Percentiles rank a stretch among this genome's conserved stretches.
These are phyloP conservation scores for Lymantria monacha DNA, from an alignment of 2,888 invertebrate species.

Conservation along the genomic window DNA sequence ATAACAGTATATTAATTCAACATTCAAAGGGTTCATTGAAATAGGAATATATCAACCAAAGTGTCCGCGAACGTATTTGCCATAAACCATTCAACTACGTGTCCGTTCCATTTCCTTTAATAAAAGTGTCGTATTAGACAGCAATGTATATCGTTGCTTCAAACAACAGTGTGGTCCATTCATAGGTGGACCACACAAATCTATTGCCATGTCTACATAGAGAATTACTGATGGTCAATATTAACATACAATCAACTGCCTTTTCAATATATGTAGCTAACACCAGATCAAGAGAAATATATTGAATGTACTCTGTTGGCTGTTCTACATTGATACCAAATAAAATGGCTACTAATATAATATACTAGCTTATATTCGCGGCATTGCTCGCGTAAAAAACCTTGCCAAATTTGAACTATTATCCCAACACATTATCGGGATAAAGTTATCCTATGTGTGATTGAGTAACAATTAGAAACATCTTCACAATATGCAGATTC, in stretches of 20 bases:
- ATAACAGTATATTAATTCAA: no score
- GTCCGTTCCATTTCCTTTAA: background rate
- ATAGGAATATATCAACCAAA: background rate
- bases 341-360: no score
- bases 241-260: slow-evolving; percentile 30
- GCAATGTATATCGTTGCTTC: background rate
- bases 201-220: slow-evolving; percentile 1
- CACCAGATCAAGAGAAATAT: slow-evolving; percentile 32
- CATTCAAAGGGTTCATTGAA: no score
- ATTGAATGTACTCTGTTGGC: slow-evolving; percentile 23
- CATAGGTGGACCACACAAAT: slow-evolving; percentile 8
- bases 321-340: slow-evolving; percentile 13
- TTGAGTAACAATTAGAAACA: no score
- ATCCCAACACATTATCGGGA: no score
- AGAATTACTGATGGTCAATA: slow-evolving; percentile 17
- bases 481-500: no score
- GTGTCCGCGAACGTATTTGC: background rate
- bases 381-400: no score
- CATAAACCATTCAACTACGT: background rate
- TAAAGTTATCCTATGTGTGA: no score
- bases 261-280: slow-evolving; percentile 26
- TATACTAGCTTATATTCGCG: no score
- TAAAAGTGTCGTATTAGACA: background rate
- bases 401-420: no score
- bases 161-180: slow-evolving; percentile 8